These are phyloP conservation scores for Hestina assimilis DNA, from an alignment of 1,140 invertebrate genomes.

Conservation along the genomic window DNA sequence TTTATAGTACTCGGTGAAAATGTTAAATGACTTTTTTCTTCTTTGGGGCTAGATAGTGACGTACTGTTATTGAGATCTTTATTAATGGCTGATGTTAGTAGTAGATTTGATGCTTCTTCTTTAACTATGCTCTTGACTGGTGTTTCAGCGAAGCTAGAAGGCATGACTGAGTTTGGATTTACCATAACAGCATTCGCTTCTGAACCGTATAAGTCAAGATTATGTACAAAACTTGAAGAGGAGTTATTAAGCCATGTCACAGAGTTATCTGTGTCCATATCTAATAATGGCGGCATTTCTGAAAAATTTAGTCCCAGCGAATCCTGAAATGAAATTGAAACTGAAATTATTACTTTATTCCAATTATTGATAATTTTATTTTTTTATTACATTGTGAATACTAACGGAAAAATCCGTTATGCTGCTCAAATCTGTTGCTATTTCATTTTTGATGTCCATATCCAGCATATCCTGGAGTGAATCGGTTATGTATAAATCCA, in stretches of 20 bases:
- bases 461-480: conserved; percentile 89
- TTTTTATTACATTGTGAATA: conserved; percentile 12
- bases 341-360: background rate
- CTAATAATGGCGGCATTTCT: conserved; percentile 82
- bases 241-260: conserved; percentile 77
- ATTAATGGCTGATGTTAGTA: conserved; percentile 68
- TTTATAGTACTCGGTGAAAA: conserved; percentile 83
- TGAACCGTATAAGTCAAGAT: conserved; percentile 85
- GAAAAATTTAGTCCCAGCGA: conserved; percentile 80
- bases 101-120: conserved; percentile 70
- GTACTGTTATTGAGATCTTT: conserved; percentile 56
- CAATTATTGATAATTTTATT: background rate
- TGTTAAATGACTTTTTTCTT: conserved; percentile 82
- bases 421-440: conserved; percentile 86
- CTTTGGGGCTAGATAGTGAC: conserved; percentile 72
- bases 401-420: conserved; percentile 80
- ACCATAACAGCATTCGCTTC: conserved; percentile 87
- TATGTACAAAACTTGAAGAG: conserved; percentile 84
- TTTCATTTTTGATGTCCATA: conserved; percentile 89
- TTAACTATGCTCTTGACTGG: conserved; percentile 71
- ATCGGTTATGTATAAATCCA: conserved; percentile 81
- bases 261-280: conserved; percentile 82
- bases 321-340: conserved; percentile 52
- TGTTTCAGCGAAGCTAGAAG: conserved; percentile 81
- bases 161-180: conserved; percentile 87